Conservation (phyloP, 2,888 invertebrate species). For the Rotaria magnacalcarata region DNA sequence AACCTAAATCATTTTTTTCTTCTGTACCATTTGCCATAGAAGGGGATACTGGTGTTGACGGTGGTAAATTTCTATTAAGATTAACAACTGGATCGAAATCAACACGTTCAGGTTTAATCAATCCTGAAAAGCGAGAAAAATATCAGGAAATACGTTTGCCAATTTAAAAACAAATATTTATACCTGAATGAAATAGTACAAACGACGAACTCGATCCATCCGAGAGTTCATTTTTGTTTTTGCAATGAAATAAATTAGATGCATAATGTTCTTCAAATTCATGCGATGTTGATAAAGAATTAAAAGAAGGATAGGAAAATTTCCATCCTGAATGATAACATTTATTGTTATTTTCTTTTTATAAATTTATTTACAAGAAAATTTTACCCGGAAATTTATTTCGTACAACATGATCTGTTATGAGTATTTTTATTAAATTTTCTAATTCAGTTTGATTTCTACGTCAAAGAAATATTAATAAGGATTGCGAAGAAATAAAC, state of each 20-base stretch:
- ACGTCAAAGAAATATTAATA: background rate
- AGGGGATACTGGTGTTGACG: background rate
- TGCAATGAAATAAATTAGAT: background rate
- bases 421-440: background rate
- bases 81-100: background rate
- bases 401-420: background rate
- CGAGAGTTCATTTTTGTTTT: background rate
- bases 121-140: background rate
- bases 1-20: background rate
- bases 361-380: background rate
- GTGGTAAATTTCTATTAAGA: background rate
- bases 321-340: background rate
- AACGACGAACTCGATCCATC: background rate
- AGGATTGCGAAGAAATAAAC: background rate
- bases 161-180: too few species aligned
- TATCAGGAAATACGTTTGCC: too few species aligned
- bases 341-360: background rate
- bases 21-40: too few species aligned
- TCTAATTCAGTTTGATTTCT: constrained; percentile 17
- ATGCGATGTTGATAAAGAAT: background rate
- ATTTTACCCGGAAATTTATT: constrained; percentile 17
- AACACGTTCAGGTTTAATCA: background rate
- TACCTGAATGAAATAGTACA: background rate
- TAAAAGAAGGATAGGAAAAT: background rate
- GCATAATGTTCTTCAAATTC: background rate